Conservation (phyloP, 2,113 vertebrate genomes). For the Numenius arquata region DNA sequence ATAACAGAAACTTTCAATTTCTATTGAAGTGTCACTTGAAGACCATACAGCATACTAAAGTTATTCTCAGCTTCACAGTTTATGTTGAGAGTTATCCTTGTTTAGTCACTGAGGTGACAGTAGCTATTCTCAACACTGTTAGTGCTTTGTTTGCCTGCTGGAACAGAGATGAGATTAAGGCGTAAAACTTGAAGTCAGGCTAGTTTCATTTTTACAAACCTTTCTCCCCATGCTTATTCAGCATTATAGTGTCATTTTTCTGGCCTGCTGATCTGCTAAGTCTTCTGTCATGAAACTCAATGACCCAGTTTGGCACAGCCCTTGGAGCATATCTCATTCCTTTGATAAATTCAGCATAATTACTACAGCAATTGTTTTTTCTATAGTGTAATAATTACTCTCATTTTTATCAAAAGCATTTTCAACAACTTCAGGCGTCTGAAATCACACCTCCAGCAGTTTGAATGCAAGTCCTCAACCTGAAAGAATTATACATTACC, state of each 20-base stretch:
- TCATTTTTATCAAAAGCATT: neutral
- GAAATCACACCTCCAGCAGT: neutral
- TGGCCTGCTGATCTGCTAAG: neutral
- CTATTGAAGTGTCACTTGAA: neutral
- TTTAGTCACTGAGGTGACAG: neutral
- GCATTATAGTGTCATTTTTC: neutral
- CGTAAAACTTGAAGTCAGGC: neutral
- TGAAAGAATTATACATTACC: neutral
- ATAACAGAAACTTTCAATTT: neutral
- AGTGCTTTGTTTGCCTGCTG: neutral
- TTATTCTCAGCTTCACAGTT: neutral
- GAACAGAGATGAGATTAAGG: neutral
- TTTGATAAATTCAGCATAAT: neutral
- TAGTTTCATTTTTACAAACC: neutral
- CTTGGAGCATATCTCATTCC: neutral
- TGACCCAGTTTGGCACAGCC: neutral
- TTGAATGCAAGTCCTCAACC: neutral
- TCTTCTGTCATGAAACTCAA: neutral
- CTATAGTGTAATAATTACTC: neutral
- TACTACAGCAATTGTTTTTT: neutral
- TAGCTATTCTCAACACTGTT: neutral
- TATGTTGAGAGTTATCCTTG: neutral
- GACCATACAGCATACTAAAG: neutral
- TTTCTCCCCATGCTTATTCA: neutral
- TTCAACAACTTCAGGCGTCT: neutral